These are phyloP conservation scores for Microhierax caerulescens DNA, from an alignment of 2,797 vertebrate species.

Conservation along the genomic window DNA sequence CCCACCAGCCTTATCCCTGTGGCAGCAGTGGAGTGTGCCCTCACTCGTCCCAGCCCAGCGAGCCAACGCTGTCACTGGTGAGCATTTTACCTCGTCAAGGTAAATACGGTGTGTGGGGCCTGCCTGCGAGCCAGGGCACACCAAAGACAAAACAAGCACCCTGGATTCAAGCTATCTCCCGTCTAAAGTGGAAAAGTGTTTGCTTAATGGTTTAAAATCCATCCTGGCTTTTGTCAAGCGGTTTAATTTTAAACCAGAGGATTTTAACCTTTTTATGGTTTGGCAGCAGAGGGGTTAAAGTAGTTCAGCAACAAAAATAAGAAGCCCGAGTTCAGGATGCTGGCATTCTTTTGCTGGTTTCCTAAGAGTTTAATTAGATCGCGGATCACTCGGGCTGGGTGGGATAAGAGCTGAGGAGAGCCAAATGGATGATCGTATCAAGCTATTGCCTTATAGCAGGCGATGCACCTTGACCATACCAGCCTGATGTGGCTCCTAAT, in stretches of 20 bases:
- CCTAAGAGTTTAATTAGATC: background rate
- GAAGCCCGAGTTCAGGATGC: background rate
- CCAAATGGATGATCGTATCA: background rate
- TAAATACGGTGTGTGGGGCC: background rate
- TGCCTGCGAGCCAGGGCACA: fast-evolving
- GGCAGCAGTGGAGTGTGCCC: fast-evolving
- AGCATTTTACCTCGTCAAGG: fast-evolving
- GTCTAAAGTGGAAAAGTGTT: background rate
- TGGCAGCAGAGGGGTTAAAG: background rate
- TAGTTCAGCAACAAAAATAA: background rate
- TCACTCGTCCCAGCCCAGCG: background rate
- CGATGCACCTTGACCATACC: background rate
- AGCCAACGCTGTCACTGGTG: fast-evolving
- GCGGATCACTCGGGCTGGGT: background rate
- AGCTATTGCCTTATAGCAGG: background rate
- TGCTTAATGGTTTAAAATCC: background rate
- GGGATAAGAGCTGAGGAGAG: background rate
- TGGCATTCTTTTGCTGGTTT: background rate
- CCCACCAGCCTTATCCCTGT: background rate
- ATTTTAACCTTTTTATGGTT: background rate
- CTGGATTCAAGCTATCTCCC: background rate
- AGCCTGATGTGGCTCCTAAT: background rate
- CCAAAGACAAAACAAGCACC: background rate
- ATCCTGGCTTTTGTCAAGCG: background rate
- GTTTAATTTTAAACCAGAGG: background rate